Base-by-base conservation (phyloP, 2,797 vertebrate species). In the Glyptemys insculpta region DNA sequence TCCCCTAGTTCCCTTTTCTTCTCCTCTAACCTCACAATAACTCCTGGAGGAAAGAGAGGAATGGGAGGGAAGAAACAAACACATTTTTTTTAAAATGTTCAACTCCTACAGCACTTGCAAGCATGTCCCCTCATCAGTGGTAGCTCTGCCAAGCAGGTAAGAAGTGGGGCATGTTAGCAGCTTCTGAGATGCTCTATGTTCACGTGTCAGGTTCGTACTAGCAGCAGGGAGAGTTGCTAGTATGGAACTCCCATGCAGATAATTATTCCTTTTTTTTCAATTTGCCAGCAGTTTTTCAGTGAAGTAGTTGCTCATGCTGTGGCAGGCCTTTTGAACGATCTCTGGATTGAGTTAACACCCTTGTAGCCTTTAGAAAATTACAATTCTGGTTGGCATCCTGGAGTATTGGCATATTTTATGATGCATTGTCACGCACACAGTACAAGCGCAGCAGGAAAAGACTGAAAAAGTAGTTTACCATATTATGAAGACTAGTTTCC, bases 111-210 rank as follows among this genome's bases (percentile, higher is more conserved):
- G 41, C 1, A 1, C 9, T 56, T 84, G 44, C 16, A 57, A 62
- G 10, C 34, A 76, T 29, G 16, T 37, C n/a, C 5, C 31, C 53
- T 34, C 1, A 1, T 15, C 23, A 49, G 6, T 8, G 12, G 47
- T 56, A 31, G 44, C 37, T 23, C 27, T 15, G 25, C 16, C 1
- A 12, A 14, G 56, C 23, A 74, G 37, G 16, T 37, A 72, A 21
- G 68, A 72, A 72, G 68, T 41, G 21, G 68, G 37, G 37, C 68
- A 72, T 72, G 21, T 21, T 41, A 72, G 37, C n/a, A 72, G 3
- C 1, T 0, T 0, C 0, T 85, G 37, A 3, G 37, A 85, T 57
- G 14, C 79, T 0, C 1, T 0, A 14, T 72, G 8, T 41, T 12
- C 25, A 6, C 54, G 6, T 15, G 2, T 52, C 18, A 12, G 79